phyloP scores from a whole-genome alignment of 2,113 vertebrate species.

The Notiomystis cincta region DNA sequence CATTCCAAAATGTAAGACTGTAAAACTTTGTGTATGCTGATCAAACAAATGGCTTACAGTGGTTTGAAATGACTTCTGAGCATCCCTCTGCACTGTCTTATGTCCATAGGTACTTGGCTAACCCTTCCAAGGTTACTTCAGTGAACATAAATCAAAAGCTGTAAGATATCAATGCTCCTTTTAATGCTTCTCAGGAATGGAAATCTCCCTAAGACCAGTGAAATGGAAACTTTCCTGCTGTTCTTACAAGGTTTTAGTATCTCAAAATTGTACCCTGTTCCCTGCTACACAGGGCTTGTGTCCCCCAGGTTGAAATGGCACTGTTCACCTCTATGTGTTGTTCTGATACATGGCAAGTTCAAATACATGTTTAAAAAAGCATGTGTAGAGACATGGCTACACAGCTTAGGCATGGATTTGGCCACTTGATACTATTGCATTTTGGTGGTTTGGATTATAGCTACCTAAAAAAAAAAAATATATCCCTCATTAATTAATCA shows the following conservation, averaged over 20 bases:
- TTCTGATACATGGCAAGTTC: not conserved
- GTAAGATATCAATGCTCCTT: not conserved
- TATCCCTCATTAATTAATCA: not conserved
- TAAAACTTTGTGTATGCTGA: not conserved
- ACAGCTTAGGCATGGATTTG: not conserved
- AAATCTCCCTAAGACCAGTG: not conserved
- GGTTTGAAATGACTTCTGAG: not conserved
- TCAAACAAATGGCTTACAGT: not conserved
- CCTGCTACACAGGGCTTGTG: not conserved
- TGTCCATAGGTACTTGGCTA: not conserved
- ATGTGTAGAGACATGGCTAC: not conserved
- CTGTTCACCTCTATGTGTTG: not conserved
- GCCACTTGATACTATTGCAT: not conserved
- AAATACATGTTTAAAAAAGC: not conserved
- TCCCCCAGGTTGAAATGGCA: not conserved
- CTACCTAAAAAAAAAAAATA: not conserved
- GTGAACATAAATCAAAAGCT: not conserved
- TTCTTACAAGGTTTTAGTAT: not conserved
- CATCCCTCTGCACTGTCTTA: not conserved
- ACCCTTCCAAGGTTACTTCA: not conserved
- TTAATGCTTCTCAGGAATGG: not conserved
- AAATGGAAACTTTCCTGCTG: not conserved
- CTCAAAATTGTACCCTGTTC: not conserved
- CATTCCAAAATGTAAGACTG: rapidly evolving
- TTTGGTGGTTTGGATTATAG: not conserved